Conservation (phyloP, 35 echinoderm and acorn worm species). For the Hemicentrotus pulcherrimus region DNA sequence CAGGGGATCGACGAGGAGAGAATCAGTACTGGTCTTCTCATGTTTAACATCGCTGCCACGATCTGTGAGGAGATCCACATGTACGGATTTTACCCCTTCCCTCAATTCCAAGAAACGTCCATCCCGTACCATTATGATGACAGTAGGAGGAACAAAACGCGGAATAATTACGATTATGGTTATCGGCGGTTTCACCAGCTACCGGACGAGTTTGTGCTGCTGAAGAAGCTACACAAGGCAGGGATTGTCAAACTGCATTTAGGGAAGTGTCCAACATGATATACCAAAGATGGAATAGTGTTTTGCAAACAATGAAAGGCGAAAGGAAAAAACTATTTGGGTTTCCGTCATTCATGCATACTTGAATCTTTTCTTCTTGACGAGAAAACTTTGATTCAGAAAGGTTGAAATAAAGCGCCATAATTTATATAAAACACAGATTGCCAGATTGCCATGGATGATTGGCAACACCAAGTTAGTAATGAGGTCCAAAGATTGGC, state of each 20-base stretch:
- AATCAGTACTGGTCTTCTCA: constrained; percentile 92
- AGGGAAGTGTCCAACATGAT: constrained; percentile 64
- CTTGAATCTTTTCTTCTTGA: not conserved
- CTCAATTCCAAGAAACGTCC: constrained; percentile 62
- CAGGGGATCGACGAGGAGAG: constrained; percentile 84
- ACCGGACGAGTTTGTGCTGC: constrained; percentile 90
- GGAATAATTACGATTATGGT: constrained; percentile 67
- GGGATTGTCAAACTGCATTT: constrained; percentile 80
- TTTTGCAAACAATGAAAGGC: not conserved
- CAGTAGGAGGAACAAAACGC: constrained; percentile 40
- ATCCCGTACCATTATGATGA: constrained; percentile 98
- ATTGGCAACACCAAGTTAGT: no score
- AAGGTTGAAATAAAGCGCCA: no score
- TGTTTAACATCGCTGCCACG: constrained; percentile 88
- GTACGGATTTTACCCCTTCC: constrained; percentile 97
- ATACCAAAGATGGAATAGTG: not conserved
- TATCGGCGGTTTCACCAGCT: constrained; percentile 76
- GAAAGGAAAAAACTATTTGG: no score
- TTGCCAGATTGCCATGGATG: no score
- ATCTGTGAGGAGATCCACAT: constrained; percentile 90
- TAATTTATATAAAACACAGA: no score
- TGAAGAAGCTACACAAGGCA: constrained; percentile 84
- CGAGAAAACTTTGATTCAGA: not conserved
- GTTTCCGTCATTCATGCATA: not conserved
- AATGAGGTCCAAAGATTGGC: not conserved